Evolutionary conservation across 2,113 vertebrate genomes (phyloP).

Genomic region (Canis aureus): DNA sequence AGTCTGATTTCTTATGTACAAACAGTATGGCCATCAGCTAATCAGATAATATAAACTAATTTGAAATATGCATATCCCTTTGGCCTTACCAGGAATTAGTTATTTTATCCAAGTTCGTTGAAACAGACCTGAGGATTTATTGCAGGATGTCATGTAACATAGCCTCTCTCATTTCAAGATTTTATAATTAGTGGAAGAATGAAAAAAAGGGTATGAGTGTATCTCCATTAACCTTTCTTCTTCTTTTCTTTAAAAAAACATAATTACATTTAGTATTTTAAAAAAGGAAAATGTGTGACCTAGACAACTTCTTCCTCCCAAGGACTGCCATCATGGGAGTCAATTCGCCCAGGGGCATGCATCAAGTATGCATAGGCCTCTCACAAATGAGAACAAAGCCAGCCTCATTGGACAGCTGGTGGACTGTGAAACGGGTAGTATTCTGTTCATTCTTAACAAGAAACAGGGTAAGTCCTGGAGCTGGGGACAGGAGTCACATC

Average conservation of each 20-base stretch:
- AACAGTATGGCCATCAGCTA: fast-evolving
- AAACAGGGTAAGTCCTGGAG: not conserved
- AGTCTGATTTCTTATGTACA: not conserved
- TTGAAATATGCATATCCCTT: not conserved
- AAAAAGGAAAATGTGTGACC: not conserved
- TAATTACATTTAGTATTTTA: not conserved
- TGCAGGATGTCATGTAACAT: fast-evolving
- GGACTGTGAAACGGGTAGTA: not conserved
- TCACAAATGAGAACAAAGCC: not conserved
- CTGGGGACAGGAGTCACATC: no score
- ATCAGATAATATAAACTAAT: not conserved
- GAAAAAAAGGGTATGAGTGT: not conserved
- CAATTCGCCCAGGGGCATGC: not conserved
- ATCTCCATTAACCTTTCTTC: not conserved
- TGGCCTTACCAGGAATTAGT: not conserved
- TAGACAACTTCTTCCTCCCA: not conserved
- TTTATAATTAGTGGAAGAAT: not conserved
- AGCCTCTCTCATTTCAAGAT: not conserved
- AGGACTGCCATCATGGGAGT: no score
- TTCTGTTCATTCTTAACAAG: not conserved
- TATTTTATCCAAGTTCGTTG: not conserved
- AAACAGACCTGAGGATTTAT: not conserved
- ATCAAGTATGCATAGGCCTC: not conserved
- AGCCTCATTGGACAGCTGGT: fast-evolving
- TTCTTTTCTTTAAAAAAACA: not conserved